Base-by-base conservation (phyloP, 2,888 invertebrate species). In the Aleiodes alternator region DNA sequence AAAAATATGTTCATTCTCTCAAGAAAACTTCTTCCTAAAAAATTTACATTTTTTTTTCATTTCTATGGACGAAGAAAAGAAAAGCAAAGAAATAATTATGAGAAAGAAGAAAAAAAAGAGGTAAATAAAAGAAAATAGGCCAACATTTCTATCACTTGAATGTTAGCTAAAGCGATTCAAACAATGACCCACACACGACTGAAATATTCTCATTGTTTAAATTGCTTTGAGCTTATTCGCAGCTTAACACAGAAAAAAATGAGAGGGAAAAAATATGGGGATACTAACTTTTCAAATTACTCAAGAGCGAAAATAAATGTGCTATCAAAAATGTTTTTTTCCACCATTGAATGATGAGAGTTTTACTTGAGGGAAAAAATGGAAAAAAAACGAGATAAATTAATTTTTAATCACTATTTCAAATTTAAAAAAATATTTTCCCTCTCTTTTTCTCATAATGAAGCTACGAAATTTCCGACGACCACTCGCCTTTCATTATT, bases 111-210 rank as follows among this genome's bases (percentile, higher is more conserved):
- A 79, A 81, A 80, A 75, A 81, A 83, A 80, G 79, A 82, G 83
- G 83, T 81, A 83, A 84, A 82, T 80, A 73, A 77, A 48, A 73
- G 2, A 23, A 77, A 84, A 78, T 82, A 81, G 84, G 83, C 84
- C 85, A 84, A 86, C 82, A 82, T 82, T 75, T 72, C 78, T 81
- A 83, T 77, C 66, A 80, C 73, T 80, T 78, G 70, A 57, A 75
- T 75, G 64, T 11, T 34, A 64, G 64, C 64, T 64, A n/a, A 48
- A 64, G 48, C 23, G 48, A 64, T 48, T 64, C 43, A 16, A 59
- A 59, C 34, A n/a, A 59, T 48, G 16, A 64, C 64, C 11, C 5
- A 43, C 5, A 43, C n/a, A 43, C 11, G 43, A 43, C 43, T 7
- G 11, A 23, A 43, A 43, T 9, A 43, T 43, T 43, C 16, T 66